Conservation (phyloP, 2,888 invertebrate genomes). For the Stenchaetothrips biformis region DNA sequence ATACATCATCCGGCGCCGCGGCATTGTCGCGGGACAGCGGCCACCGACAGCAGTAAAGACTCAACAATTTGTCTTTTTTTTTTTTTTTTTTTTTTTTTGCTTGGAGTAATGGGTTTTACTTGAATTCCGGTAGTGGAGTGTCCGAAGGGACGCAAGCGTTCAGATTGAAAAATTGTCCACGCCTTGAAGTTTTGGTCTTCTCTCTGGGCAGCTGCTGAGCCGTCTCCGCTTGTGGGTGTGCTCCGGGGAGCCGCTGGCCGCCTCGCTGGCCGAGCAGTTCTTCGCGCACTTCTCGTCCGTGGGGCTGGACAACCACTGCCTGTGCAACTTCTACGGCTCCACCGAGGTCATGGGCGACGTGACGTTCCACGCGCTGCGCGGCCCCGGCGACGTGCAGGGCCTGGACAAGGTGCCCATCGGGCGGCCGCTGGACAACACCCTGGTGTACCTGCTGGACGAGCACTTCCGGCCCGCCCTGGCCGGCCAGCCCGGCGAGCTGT, state of each 20-base stretch:
- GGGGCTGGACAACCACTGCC: constrained; percentile 47
- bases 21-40: no score
- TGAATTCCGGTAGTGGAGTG: no score
- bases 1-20: no score
- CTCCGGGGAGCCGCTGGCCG: constrained; percentile 76
- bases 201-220: constrained; percentile 52
- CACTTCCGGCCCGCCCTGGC: constrained; percentile 66
- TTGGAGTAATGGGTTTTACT: no score
- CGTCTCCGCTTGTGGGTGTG: constrained; percentile 74
- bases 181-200: no score
- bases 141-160: no score
- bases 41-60: no score
- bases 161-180: no score
- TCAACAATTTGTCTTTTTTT: no score
- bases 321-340: constrained; percentile 87
- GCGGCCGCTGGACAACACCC: constrained; percentile 70
- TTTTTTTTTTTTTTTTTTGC: no score
- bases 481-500: constrained; percentile 75
- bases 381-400: constrained; percentile 55
- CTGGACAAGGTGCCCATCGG: constrained; percentile 76
- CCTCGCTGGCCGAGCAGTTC: constrained; percentile 67
- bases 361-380: constrained; percentile 66
- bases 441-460: constrained; percentile 71
- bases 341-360: constrained; percentile 91
- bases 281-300: constrained; percentile 62